phyloP scores from a whole-genome alignment of 2,797 vertebrate genomes.

The Chromobotia macracanthus region DNA sequence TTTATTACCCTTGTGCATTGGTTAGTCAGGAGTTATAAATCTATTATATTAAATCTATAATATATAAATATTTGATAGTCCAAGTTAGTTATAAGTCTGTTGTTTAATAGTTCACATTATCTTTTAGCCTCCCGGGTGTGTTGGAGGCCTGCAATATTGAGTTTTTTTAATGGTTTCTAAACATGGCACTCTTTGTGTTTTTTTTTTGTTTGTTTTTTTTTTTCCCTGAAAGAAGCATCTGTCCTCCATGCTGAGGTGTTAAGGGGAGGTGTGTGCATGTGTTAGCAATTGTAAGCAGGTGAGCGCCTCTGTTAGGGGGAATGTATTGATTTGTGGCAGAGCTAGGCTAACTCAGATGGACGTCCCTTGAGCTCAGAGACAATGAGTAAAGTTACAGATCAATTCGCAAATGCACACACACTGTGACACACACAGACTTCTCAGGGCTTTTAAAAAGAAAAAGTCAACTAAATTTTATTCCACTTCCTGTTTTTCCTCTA shows the following conservation, averaged over 20 bases:
- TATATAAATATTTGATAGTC: constrained; percentile 38
- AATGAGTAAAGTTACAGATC: constrained; percentile 79
- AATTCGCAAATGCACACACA: constrained; percentile 68
- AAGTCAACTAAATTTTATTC: constrained; percentile 1
- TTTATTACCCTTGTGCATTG: constrained; percentile 40
- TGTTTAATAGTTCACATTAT: constrained; percentile 37
- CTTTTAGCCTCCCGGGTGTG: not conserved
- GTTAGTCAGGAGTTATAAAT: constrained; percentile 26
- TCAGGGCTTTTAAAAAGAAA: not conserved
- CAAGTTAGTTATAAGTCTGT: constrained; percentile 19
- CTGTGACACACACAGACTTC: constrained; percentile 25
- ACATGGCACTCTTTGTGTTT: not conserved
- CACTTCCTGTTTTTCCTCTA: not conserved
- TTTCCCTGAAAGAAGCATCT: constrained; percentile 23
- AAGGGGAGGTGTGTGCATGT: constrained; percentile 35
- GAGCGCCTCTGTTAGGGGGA: constrained; percentile 12
- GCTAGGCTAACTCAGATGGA: constrained; percentile 72
- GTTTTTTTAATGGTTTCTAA: constrained; percentile 4
- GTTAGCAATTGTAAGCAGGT: constrained; percentile 44
- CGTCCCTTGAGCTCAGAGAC: constrained; percentile 70
- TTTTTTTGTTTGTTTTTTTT: too few relatives aligned
- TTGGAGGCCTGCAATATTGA: not conserved
- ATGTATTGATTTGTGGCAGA: constrained; percentile 53
- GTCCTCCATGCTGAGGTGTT: not conserved
- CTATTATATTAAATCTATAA: constrained; percentile 38